phyloP scores from a whole-genome alignment of 2,797 vertebrate species.

The Lepus townsendii region DNA sequence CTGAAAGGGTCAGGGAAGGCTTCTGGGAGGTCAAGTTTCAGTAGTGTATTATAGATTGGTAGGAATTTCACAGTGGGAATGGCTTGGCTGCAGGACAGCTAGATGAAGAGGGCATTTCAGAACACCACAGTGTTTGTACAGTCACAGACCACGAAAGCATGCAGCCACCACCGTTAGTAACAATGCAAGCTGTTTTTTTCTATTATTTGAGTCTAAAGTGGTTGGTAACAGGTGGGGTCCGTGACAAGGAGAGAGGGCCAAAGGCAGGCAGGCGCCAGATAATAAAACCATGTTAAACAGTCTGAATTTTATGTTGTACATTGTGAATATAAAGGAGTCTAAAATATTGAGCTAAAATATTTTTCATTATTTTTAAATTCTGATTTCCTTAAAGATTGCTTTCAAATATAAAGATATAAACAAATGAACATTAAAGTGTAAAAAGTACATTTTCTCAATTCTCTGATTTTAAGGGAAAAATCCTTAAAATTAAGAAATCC shows the following conservation, averaged over 20 bases:
- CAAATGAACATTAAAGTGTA: slow-evolving; percentile 2
- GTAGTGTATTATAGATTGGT: neutral
- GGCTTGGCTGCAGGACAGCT: neutral
- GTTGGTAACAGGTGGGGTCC: neutral
- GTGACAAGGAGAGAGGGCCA: neutral
- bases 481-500: slow-evolving; percentile 16
- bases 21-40: slow-evolving; percentile 21
- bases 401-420: slow-evolving; percentile 47
- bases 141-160: slow-evolving; percentile 33
- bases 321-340: slow-evolving; percentile 16
- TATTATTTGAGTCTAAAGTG: slow-evolving; percentile 45
- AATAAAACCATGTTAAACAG: neutral
- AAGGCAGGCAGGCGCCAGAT: neutral
- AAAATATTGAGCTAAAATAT: slow-evolving; percentile 12
- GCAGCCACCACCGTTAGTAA: neutral
- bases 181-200: slow-evolving; percentile 31
- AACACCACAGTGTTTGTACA: neutral
- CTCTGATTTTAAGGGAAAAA: slow-evolving; percentile 34
- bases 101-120: neutral
- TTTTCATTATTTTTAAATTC: slow-evolving; percentile 47
- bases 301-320: slow-evolving; percentile 35
- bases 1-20: neutral
- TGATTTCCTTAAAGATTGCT: slow-evolving; percentile 31
- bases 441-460: slow-evolving; percentile 39
- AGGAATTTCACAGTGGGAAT: neutral